These are phyloP conservation scores for Oreochromis spilurus DNA, from an alignment of 2,113 vertebrate species.

Conservation along the genomic window DNA sequence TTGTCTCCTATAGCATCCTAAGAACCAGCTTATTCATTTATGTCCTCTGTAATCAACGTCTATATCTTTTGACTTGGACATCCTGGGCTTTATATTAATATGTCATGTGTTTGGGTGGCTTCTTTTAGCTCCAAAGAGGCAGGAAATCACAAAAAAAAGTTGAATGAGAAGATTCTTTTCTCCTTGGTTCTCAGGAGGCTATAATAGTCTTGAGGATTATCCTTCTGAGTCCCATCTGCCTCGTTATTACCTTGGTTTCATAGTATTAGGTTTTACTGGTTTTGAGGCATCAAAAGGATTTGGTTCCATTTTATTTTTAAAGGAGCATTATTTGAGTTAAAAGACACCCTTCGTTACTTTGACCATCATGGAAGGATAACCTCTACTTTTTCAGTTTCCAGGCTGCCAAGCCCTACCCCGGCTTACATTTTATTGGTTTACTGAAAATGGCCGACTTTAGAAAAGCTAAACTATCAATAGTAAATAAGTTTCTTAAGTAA, in stretches of 20 bases:
- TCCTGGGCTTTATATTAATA: background rate
- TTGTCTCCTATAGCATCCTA: background rate
- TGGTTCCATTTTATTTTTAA: background rate
- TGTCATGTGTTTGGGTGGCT: background rate
- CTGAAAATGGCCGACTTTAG: background rate
- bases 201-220: background rate
- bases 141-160: background rate
- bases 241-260: background rate
- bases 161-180: background rate
- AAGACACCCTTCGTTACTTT: background rate
- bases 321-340: background rate
- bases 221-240: background rate
- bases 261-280: background rate
- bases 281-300: background rate
- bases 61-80: background rate
- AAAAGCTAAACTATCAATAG: background rate
- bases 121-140: background rate
- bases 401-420: background rate
- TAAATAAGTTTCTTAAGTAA: background rate
- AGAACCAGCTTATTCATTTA: background rate
- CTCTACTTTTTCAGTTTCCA: background rate
- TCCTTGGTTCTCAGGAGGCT: background rate
- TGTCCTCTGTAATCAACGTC: background rate
- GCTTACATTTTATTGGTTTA: background rate
- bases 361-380: background rate